Conservation (phyloP, 2,113 vertebrate species). For the Melospiza melodia region DNA sequence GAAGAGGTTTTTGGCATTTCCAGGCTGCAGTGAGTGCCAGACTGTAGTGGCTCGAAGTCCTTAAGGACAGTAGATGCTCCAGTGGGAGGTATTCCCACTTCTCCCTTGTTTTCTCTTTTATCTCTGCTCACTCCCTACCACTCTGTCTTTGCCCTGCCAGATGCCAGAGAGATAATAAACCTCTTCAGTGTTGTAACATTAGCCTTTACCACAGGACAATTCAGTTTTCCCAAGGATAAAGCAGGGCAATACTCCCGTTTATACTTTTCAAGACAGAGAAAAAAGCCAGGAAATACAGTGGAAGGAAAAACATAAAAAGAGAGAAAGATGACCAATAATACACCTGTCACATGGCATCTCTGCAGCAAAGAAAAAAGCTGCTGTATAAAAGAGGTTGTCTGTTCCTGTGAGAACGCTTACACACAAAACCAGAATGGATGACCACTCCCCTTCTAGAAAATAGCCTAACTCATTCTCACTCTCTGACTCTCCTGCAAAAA, state of each 20-base stretch:
- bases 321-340: neutral
- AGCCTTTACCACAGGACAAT: neutral
- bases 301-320: neutral
- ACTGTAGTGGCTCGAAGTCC: neutral
- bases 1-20: neutral
- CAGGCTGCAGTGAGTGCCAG: neutral
- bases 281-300: neutral
- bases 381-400: neutral
- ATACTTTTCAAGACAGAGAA: neutral
- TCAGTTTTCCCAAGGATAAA: neutral
- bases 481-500: neutral
- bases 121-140: neutral
- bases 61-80: neutral
- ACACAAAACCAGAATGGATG: neutral
- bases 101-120: neutral
- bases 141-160: neutral
- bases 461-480: neutral
- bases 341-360: accelerated
- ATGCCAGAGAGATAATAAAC: neutral
- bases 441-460: neutral
- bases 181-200: neutral
- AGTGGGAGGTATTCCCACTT: neutral
- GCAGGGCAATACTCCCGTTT: neutral
- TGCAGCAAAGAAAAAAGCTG: neutral
- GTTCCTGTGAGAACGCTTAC: neutral